These are phyloP conservation scores for Listrodromus nycthemerus DNA, from an alignment of 2,888 invertebrate species.

Conservation along the genomic window DNA sequence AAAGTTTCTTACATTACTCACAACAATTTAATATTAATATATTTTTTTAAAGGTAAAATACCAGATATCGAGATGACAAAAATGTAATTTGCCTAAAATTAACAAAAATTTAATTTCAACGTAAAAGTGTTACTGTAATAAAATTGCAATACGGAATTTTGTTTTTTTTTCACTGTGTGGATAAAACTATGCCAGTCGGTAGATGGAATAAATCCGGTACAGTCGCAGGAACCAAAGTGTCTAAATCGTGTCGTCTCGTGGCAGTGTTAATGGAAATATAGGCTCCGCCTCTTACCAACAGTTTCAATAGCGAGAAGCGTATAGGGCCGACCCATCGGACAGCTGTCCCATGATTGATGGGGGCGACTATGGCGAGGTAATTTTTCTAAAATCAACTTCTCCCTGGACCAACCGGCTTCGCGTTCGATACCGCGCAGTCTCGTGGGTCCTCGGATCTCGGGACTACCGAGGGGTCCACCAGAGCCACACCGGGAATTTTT, in stretches of 20 bases:
- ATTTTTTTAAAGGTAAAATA: too few species aligned
- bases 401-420: slow-evolving; percentile 2
- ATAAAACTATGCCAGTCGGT: background rate
- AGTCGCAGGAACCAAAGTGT: slow-evolving; percentile 8
- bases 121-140: too few species aligned
- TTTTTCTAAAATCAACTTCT: slow-evolving; percentile 57
- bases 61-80: too few species aligned
- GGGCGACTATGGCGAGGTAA: slow-evolving; percentile 63
- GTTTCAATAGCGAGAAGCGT: slow-evolving; percentile 37
- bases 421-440: slow-evolving; percentile 5
- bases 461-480: slow-evolving; percentile 18
- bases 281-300: slow-evolving; percentile 60
- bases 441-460: slow-evolving; percentile 18
- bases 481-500: slow-evolving; percentile 23
- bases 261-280: slow-evolving; percentile 70
- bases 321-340: slow-evolving; percentile 54
- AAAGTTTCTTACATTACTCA: too few species aligned
- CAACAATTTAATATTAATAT: too few species aligned
- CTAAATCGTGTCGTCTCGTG: slow-evolving; percentile 28
- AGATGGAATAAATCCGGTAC: background rate
- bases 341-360: slow-evolving; percentile 72
- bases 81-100: too few species aligned
- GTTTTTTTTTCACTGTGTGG: background rate
- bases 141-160: too few species aligned
- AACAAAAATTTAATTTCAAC: too few species aligned